phyloP scores from a whole-genome alignment of 2,888 invertebrate genomes.

The Euzophera pinguis region DNA sequence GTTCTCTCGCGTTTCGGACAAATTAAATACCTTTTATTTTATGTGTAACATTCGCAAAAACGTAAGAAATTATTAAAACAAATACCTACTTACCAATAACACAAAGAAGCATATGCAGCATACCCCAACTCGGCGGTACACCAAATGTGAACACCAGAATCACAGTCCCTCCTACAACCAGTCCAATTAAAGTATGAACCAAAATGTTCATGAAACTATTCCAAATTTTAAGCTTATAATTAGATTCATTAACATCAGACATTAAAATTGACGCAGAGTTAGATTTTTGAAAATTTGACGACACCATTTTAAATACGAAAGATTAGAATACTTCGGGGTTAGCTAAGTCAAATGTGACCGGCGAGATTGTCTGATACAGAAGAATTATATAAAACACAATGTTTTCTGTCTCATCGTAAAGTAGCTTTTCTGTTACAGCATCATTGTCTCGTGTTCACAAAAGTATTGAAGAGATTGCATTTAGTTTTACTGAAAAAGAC shows the following conservation, averaged over 20 bases:
- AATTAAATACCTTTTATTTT: too few relatives aligned
- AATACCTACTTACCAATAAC: too few relatives aligned
- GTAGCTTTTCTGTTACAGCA: too few relatives aligned
- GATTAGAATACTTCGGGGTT: neutral
- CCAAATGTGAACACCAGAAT: conserved; percentile 23
- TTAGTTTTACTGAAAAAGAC: too few relatives aligned
- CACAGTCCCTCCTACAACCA: conserved; percentile 18
- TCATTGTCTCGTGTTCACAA: too few relatives aligned
- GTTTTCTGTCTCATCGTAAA: too few relatives aligned
- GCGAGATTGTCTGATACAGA: neutral
- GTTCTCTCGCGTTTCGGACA: too few relatives aligned
- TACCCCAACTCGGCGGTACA: conserved; percentile 13
- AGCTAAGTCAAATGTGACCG: neutral
- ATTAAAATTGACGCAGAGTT: neutral
- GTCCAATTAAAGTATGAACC: conserved; percentile 25
- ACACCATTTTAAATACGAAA: neutral
- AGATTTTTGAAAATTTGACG: neutral
- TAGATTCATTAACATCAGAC: neutral
- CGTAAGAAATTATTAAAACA: too few relatives aligned
- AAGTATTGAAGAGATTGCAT: too few relatives aligned
- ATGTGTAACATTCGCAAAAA: too few relatives aligned
- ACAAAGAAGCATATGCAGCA: conserved; percentile 25
- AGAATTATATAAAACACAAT: neutral
- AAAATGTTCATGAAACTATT: conserved; percentile 21
- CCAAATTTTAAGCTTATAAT: conserved; percentile 16